Conservation (phyloP, 2,888 invertebrate genomes). For the Geophilus truncorum region DNA sequence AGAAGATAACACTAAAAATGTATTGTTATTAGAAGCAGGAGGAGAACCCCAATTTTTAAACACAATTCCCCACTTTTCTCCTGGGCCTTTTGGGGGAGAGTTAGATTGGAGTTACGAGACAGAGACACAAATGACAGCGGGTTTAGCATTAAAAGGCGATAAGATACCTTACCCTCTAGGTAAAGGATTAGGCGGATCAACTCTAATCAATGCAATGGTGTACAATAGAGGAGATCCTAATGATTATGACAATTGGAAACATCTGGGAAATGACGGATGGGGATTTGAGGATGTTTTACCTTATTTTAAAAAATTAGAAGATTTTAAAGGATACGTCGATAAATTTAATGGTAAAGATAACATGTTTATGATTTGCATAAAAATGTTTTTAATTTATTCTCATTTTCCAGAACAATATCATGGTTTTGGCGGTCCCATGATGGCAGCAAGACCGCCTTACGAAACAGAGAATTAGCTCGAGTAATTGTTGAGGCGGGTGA, state of each 20-base stretch:
- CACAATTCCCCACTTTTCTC: slow-evolving; percentile 62
- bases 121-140: slow-evolving; percentile 50
- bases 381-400: not conserved
- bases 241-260: not conserved
- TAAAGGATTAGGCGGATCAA: not conserved
- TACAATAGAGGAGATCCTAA: not conserved
- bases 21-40: not conserved
- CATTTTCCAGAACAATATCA: not conserved
- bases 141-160: slow-evolving; percentile 42
- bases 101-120: slow-evolving; percentile 5
- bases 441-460: not conserved
- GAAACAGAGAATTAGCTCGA: not conserved
- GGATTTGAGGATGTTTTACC: slow-evolving; percentile 17
- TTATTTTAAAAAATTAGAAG: not conserved
- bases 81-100: slow-evolving; percentile 51
- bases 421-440: not conserved
- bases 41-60: slow-evolving; percentile 55
- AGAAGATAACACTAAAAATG: not conserved
- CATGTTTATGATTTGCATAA: not conserved
- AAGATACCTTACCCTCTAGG: not conserved
- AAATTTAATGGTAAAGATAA: not conserved
- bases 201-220: not conserved
- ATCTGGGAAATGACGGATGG: not conserved
- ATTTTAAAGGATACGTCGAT: not conserved
- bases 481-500: not conserved